Evolutionary conservation across 64 coral and sea anemone genomes (phyloP).

Genomic region (Pachyseris speciosa): DNA sequence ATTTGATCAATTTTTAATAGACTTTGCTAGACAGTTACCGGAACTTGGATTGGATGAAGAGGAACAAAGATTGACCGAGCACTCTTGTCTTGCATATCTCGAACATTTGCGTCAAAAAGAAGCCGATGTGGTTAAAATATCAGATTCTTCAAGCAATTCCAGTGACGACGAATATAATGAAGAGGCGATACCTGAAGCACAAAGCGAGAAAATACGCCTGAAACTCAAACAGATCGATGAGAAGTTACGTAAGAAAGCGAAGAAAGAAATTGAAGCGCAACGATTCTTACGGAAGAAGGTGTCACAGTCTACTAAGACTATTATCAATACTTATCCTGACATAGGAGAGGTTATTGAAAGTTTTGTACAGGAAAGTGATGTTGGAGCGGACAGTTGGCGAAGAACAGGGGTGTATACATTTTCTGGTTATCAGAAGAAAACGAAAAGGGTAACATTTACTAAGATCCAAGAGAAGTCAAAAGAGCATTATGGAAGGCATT

Average conservation of each 20-base stretch:
- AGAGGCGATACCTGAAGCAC: neutral
- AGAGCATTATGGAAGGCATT: conserved; percentile 5
- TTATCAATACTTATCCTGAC: conserved; percentile 36
- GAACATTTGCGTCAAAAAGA: conserved; percentile 46
- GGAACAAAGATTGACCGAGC: conserved; percentile 52
- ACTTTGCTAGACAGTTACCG: conserved; percentile 44
- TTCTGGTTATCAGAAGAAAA: conserved; percentile 54
- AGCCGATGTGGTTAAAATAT: neutral
- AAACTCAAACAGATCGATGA: conserved; percentile 40
- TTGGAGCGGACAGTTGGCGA: conserved; percentile 65
- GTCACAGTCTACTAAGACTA: neutral
- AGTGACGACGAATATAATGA: conserved; percentile 7
- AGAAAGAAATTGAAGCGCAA: conserved; percentile 47
- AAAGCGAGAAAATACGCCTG: conserved; percentile 12
- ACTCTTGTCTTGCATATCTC: conserved; percentile 56
- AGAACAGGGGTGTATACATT: conserved; percentile 72
- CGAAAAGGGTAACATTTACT: conserved; percentile 57
- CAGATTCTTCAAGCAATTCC: neutral
- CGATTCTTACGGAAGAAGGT: conserved; percentile 46
- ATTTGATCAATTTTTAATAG: conserved; percentile 65
- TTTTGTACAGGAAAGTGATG: conserved; percentile 40
- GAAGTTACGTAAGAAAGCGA: conserved; percentile 31
- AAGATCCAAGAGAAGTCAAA: conserved; percentile 45
- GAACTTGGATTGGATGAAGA: conserved; percentile 49
- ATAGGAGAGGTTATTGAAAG: conserved; percentile 66